These are phyloP conservation scores for Vulpes vulpes DNA, from an alignment of 2,113 vertebrate genomes.

Conservation along the genomic window DNA sequence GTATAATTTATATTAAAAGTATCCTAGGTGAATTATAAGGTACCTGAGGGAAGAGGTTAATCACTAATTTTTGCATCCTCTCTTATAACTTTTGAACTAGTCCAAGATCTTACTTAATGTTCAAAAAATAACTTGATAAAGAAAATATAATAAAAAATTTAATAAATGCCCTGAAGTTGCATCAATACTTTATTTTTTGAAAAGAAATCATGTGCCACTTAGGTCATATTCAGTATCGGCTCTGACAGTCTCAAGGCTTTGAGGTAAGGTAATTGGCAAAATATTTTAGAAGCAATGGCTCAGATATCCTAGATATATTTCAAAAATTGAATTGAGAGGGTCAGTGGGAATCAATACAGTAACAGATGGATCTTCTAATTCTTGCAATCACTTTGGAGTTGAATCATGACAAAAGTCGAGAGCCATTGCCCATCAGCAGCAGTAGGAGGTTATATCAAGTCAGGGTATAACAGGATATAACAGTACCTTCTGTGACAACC, in stretches of 20 bases:
- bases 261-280: constrained; percentile 30
- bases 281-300: constrained; percentile 59
- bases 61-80: background rate
- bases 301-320: background rate
- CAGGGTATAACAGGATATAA: background rate
- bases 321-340: background rate
- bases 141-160: constrained; percentile 5
- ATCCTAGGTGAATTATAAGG: background rate
- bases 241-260: background rate
- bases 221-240: background rate
- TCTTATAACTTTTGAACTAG: background rate
- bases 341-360: constrained; percentile 44
- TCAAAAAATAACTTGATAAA: constrained; percentile 28
- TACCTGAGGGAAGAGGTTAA: background rate
- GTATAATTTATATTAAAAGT: background rate
- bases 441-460: background rate
- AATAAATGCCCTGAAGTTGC: background rate
- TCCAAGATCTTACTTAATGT: background rate
- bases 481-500: background rate
- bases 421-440: background rate
- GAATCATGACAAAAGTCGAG: background rate
- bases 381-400: background rate
- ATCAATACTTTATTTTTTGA: background rate
- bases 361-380: constrained; percentile 23
- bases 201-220: constrained; percentile 6